Evolutionary conservation across 2,888 invertebrate species (phyloP).

Genomic region (Acanthosepion lycidas): DNA sequence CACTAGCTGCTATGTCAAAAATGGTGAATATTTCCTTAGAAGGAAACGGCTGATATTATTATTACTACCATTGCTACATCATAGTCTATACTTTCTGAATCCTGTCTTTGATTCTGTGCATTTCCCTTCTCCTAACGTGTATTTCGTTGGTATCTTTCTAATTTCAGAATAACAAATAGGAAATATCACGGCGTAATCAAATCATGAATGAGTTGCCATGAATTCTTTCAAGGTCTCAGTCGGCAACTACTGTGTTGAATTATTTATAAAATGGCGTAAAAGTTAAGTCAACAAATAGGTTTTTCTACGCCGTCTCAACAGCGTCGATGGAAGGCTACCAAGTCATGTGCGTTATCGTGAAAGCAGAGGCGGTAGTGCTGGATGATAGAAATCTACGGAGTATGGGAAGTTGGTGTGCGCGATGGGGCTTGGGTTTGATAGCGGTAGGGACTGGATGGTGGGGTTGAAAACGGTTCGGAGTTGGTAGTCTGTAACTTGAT

Average conservation of each 20-base stretch:
- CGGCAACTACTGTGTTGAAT: background rate
- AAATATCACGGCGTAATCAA: background rate
- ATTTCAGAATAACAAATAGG: background rate
- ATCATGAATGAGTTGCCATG: background rate
- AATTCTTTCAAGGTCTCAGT: background rate
- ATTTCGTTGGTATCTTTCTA: background rate
- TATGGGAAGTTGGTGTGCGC: background rate
- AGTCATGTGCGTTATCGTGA: slow-evolving; percentile 2
- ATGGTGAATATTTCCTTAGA: no score
- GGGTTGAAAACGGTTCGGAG: background rate
- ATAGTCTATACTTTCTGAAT: no score
- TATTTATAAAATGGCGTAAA: background rate
- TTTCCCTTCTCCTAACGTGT: background rate
- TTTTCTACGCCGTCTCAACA: background rate
- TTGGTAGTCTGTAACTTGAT: background rate
- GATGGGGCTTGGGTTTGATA: background rate
- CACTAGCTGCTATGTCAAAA: no score
- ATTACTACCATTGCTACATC: no score
- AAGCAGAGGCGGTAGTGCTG: background rate
- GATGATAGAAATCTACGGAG: background rate
- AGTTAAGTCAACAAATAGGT: slow-evolving; percentile 2
- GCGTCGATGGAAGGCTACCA: background rate
- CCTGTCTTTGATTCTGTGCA: no score
- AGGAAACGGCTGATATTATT: no score
- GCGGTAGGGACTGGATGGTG: background rate